Base-by-base conservation (phyloP, 2,888 invertebrate genomes). In the Furcula furcula region DNA sequence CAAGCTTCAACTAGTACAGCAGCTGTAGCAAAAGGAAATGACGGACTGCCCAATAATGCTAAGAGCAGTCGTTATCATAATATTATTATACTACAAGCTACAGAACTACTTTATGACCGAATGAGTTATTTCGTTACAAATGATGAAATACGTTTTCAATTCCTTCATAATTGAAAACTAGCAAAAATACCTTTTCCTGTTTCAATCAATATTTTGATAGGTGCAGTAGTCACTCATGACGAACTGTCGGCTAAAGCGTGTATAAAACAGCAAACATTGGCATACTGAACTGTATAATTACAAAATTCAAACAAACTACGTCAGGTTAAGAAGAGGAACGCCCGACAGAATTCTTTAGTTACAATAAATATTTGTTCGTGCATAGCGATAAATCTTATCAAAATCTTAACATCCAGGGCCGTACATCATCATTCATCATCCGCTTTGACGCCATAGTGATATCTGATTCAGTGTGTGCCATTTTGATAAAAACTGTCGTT, bases 401-500 rank as follows among this genome's bases (percentile, higher is more conserved):
- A 38, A 52, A 60, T 67, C 61, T 64, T 37, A 47, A 58, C 62
- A 66, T 67, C 66, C 69, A 55, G 57, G 60, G 53, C 50, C 65
- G 40, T 61, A 68, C 57, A 84, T 82, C 81, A 85, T 82, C 76
- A 76, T 87, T 65, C 78, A 86, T 87, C 86, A 84, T 69, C 65
- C 32, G 65, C 68, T 69, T 80, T 76, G 80, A 79, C 84, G 72
- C 66, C 64, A 55, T 51, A 55, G 53, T 51, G 42, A 57, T n/a
- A n/a, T 62, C 42, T 46, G 47, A 53, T 45, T 47, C 53, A 55
- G 58, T 63, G 58, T 63, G 59, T 63, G 60, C 67, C 78, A 84
- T 72, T 74, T 59, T 52, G 69, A 72, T 66, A 65, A 66, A 47
- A 49, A 45, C 46, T 55, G 54, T 67, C 61, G 56, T 48, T 50